Conservation (phyloP, 2,888 invertebrate genomes). For the Gandaritis pyraliata region DNA sequence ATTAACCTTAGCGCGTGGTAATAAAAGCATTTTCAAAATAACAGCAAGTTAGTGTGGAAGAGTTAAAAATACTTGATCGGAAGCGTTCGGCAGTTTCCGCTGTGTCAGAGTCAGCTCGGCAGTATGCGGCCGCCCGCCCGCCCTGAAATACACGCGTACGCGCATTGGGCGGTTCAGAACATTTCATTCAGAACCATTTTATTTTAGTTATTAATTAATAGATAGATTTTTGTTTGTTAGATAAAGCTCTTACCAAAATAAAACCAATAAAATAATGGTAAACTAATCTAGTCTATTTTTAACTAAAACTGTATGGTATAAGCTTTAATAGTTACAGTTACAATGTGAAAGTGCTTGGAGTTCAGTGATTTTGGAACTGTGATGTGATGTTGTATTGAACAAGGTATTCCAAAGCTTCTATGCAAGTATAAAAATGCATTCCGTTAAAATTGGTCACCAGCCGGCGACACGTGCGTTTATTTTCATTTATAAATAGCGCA, state of each 20-base stretch:
- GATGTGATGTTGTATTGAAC: conserved; percentile 25
- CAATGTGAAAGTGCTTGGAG: conserved; percentile 32
- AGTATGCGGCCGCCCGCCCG: conserved; percentile 76
- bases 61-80: conserved; percentile 79
- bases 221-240: background rate
- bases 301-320: background rate
- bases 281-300: conserved; percentile 5
- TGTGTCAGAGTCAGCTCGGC: conserved; percentile 49
- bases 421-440: conserved; percentile 64
- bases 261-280: background rate
- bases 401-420: conserved; percentile 34
- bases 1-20: conserved; percentile 27
- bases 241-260: background rate
- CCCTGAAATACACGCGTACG: conserved; percentile 61
- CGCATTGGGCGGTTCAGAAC: conserved; percentile 66
- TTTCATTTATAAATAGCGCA: conserved; percentile 76
- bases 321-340: conserved; percentile 21
- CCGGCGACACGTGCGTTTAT: conserved; percentile 73
- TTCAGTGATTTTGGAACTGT: conserved; percentile 21
- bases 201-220: background rate
- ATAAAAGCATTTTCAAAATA: conserved; percentile 36
- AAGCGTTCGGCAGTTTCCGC: conserved; percentile 66
- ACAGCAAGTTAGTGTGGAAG: conserved; percentile 52
- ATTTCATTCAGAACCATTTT: conserved; percentile 33
- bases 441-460: conserved; percentile 60